phyloP scores from a whole-genome alignment of 1,140 invertebrate genomes.

The Cherax destructor region DNA sequence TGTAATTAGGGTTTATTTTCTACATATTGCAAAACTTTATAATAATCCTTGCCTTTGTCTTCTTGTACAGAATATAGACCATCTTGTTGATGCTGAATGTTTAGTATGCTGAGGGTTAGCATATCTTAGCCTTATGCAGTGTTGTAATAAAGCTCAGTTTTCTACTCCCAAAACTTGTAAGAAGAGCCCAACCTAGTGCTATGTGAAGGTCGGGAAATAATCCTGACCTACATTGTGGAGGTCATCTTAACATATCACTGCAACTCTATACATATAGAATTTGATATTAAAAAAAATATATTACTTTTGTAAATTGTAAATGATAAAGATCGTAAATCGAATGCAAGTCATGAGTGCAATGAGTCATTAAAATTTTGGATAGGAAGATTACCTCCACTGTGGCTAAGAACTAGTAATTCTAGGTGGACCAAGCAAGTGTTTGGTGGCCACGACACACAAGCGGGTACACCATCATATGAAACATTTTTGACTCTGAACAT shows the following conservation, averaged over 20 bases:
- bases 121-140: conserved; percentile 42
- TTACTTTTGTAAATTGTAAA: not conserved
- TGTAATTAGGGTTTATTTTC: conserved; percentile 45
- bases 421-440: conserved; percentile 1
- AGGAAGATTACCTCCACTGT: conserved; percentile 32
- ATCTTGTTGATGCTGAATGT: conserved; percentile 61
- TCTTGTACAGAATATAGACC: conserved; percentile 64
- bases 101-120: conserved; percentile 50
- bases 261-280: not conserved
- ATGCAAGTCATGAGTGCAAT: not conserved
- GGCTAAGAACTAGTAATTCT: conserved; percentile 25
- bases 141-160: conserved; percentile 54
- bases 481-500: conserved; percentile 43
- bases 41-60: conserved; percentile 68
- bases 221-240: not conserved
- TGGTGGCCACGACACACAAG: conserved; percentile 36
- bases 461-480: conserved; percentile 48
- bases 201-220: not conserved
- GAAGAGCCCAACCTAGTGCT: conserved; percentile 27
- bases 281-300: not conserved
- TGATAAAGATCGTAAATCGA: not conserved
- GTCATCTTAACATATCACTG: not conserved
- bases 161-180: conserved; percentile 29
- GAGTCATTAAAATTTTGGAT: not conserved
- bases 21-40: conserved; percentile 40